These are phyloP conservation scores for Hucho hucho DNA, from an alignment of 2,113 vertebrate species.

Conservation along the genomic window DNA sequence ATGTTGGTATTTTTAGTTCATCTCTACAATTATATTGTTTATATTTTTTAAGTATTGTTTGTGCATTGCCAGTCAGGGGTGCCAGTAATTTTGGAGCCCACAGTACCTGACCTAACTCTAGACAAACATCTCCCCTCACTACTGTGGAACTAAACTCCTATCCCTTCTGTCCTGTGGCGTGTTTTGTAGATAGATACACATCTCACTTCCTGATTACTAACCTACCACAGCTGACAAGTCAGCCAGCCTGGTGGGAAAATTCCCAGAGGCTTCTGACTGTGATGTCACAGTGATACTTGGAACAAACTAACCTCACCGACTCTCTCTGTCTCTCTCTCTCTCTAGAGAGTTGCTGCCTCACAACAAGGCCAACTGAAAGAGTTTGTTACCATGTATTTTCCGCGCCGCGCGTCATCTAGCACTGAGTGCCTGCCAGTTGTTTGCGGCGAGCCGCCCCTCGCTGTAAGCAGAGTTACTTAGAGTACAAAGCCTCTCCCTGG, in stretches of 20 bases:
- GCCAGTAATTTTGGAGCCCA: no score
- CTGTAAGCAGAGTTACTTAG: conserved; percentile 45
- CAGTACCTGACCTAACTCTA: no score
- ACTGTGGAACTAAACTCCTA: no score
- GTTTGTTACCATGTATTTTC: conserved; percentile 48
- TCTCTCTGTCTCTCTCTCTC: neutral
- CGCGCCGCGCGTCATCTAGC: conserved; percentile 12
- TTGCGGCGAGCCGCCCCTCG: conserved; percentile 52
- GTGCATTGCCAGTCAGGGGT: no score
- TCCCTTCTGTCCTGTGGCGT: no score
- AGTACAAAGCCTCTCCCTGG: conserved; percentile 52
- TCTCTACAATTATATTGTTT: no score
- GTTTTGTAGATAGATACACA: no score
- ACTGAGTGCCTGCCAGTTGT: conserved; percentile 41
- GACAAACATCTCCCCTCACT: no score
- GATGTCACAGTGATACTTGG: conserved; percentile 50
- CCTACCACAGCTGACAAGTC: conserved; percentile 40
- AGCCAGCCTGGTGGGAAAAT: conserved; percentile 15
- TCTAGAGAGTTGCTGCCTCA: conserved; percentile 1
- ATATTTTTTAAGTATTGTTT: no score
- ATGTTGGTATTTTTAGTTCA: no score
- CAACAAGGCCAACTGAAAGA: conserved; percentile 42
- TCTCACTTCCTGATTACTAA: conserved; percentile 33
- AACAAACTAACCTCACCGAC: neutral
- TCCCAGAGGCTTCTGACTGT: conserved; percentile 34